phyloP scores from a whole-genome alignment of 2,113 vertebrate genomes.

The Catharus fuscescens region DNA sequence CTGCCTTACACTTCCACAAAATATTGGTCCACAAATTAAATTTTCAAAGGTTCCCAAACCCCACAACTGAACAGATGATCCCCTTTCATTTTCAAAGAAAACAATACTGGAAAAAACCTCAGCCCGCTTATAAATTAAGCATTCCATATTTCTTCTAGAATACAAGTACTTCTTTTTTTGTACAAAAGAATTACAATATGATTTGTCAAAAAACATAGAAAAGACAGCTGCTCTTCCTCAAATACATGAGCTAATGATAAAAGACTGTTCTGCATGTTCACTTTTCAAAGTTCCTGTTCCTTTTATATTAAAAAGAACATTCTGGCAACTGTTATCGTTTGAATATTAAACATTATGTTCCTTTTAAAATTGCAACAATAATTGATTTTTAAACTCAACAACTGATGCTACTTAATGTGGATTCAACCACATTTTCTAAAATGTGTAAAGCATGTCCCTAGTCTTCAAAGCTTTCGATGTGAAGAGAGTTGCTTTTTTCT shows the following conservation, averaged over 20 bases:
- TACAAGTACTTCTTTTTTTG: slow-evolving; percentile 87
- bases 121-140: slow-evolving; percentile 89
- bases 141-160: slow-evolving; percentile 87
- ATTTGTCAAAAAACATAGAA: slow-evolving; percentile 91
- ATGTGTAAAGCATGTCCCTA: slow-evolving; percentile 66
- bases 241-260: slow-evolving; percentile 86
- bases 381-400: slow-evolving; percentile 73
- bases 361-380: slow-evolving; percentile 75
- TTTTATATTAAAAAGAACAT: slow-evolving; percentile 80
- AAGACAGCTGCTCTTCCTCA: slow-evolving; percentile 88
- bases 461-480: slow-evolving; percentile 78
- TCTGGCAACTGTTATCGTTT: slow-evolving; percentile 77
- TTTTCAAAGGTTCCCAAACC: slow-evolving; percentile 77
- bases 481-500: slow-evolving; percentile 79
- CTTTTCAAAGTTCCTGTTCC: slow-evolving; percentile 77
- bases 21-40: slow-evolving; percentile 94
- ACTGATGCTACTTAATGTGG: slow-evolving; percentile 75
- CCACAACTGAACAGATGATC: slow-evolving; percentile 82
- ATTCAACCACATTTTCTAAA: slow-evolving; percentile 65
- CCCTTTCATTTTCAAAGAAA: slow-evolving; percentile 84
- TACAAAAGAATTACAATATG: slow-evolving; percentile 91
- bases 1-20: slow-evolving; percentile 80
- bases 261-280: slow-evolving; percentile 79
- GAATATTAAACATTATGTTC: slow-evolving; percentile 78
- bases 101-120: slow-evolving; percentile 82